Evolutionary conservation across 2,888 invertebrate species (phyloP), one percentile per base, ranked within the genome.

Genomic region (Yponomeuta plumbellus): DNA sequence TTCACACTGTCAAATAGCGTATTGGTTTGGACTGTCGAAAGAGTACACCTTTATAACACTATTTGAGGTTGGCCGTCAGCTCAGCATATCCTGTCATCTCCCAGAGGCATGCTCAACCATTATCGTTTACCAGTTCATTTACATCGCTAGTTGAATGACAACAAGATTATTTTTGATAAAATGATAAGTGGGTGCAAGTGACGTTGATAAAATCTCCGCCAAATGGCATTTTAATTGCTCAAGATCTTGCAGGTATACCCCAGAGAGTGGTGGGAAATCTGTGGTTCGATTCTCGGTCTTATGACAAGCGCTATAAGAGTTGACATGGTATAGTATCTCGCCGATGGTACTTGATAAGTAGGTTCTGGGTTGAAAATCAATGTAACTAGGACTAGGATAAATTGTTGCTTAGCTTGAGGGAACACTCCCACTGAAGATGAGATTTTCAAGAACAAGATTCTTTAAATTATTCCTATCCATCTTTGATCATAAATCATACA

Each of bases 131-230:
- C 26, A 44, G 3, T 44, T 44, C 0, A 44, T 58, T 58, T 58
- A 11, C 58, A 11, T 8, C 58, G 5, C 22, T 21, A 58, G 61
- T 13, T 22, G 26, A n/a, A 11, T 61, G 61, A 61, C 61, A 61
- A 34, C 61, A n/a, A 61, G 61, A 61, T 61, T 61, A 23, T 61
- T 61, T 61, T 13, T 44, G 44, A 44, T 44, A 44, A 44, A 13
- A 44, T 44, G 44, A 44, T 44, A 44, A 44, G 44, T 11, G 13
- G 13, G 11, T 44, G 20, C 59, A 21, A 59, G 23, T 23, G 21
- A 59, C 59, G 44, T 52, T 59, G 59, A 59, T 23, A 21, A 59
- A 22, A 21, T 21, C 59, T 23, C 21, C 23, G 21, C 44, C n/a
- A 20, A 59, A 59, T 59, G 59, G 59, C 13, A 20, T 59, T 59